Conservation (phyloP, 2,797 vertebrate species). For the Pangasius krempfi region DNA sequence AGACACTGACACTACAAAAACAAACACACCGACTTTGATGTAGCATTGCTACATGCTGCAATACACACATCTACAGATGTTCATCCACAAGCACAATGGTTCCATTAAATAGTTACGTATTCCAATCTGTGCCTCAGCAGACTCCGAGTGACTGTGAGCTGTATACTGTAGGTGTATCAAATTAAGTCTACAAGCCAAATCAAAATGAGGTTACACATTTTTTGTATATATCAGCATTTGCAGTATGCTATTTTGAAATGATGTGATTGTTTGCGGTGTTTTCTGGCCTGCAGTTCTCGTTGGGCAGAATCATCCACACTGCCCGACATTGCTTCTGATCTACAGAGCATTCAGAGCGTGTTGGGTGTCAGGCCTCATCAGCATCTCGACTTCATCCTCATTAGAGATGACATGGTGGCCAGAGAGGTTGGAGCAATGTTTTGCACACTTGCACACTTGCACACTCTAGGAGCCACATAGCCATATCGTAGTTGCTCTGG, state of each 20-base stretch:
- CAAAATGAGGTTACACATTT: background rate
- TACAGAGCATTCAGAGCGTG: slow-evolving; percentile 81
- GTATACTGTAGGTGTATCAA: background rate
- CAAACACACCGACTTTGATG: background rate
- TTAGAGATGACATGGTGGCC: slow-evolving; percentile 89
- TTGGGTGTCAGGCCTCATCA: slow-evolving; percentile 78
- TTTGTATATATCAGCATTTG: too few relatives aligned
- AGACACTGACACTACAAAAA: background rate
- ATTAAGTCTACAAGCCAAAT: background rate
- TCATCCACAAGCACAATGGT: background rate
- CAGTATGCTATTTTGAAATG: background rate
- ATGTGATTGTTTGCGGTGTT: slow-evolving; percentile 34
- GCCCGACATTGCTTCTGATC: slow-evolving; percentile 84
- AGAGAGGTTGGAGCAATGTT: slow-evolving; percentile 79
- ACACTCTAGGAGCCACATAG: background rate
- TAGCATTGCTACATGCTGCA: background rate
- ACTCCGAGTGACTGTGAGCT: background rate
- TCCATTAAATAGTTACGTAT: background rate
- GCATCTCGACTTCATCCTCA: slow-evolving; percentile 85
- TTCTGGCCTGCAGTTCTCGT: slow-evolving; percentile 72
- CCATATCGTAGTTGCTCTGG: too few relatives aligned
- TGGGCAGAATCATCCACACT: slow-evolving; percentile 74
- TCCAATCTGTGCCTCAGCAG: background rate
- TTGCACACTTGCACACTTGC: background rate
- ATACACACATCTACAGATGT: background rate